Conservation (phyloP, 2,888 invertebrate species). For the Cetonia aurata region DNA sequence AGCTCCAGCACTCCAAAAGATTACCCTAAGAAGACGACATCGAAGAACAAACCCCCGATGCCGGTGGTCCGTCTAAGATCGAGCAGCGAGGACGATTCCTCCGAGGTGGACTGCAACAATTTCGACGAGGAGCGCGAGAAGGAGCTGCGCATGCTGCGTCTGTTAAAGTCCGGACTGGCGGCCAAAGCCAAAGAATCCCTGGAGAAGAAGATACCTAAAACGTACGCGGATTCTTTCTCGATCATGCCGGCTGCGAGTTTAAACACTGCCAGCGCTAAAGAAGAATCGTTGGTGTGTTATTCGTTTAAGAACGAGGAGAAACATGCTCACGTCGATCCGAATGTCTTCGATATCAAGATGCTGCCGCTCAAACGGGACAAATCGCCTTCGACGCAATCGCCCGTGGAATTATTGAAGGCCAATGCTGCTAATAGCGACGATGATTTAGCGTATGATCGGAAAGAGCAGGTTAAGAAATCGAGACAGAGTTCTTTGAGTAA, state of each 20-base stretch:
- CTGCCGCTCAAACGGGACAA: constrained; percentile 57
- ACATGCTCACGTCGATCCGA: constrained; percentile 56
- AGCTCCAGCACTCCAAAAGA: constrained; percentile 36
- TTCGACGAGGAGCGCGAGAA: constrained; percentile 74
- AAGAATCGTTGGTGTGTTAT: background rate
- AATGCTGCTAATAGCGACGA: constrained; percentile 52
- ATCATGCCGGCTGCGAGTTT: background rate
- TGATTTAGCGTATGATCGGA: constrained; percentile 25
- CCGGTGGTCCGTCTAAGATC: constrained; percentile 71
- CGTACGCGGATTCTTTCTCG: background rate
- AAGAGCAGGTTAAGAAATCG: constrained; percentile 41
- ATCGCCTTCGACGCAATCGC: constrained; percentile 26
- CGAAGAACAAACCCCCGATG: constrained; percentile 53
- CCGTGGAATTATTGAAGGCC: constrained; percentile 24
- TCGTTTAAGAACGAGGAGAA: constrained; percentile 21
- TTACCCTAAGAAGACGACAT: constrained; percentile 47
- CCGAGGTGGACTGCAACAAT: constrained; percentile 65
- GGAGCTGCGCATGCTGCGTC: constrained; percentile 77
- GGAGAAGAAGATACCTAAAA: constrained; percentile 70
- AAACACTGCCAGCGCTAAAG: background rate
- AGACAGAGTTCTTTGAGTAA: constrained; percentile 58
- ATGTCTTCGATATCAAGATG: constrained; percentile 62
- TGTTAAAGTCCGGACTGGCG: constrained; percentile 74
- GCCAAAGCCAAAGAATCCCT: constrained; percentile 80
- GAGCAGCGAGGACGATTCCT: constrained; percentile 72